Base-by-base conservation (phyloP, 2,888 invertebrate species). In the Elaeidobius kamerunicus region DNA sequence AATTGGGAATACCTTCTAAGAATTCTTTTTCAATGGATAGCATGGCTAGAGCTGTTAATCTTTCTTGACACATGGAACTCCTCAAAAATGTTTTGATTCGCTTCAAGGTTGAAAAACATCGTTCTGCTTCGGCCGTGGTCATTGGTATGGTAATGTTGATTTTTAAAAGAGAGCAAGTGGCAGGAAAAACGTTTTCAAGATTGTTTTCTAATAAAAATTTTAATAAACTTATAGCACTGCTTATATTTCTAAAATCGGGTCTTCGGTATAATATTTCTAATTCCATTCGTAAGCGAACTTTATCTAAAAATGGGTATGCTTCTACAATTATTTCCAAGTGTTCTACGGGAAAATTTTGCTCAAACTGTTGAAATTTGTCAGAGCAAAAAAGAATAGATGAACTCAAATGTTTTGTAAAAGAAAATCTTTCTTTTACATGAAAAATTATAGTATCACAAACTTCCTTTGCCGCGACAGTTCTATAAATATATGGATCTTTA, bases 301-400 rank as follows among this genome's bases (percentile, higher is more conserved):
- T 30, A 30, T 30, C 30, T 11, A 30, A 30, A 30, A 30, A 30
- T 30, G 30, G 30, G 12, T 30, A 30, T 30, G 30, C 30, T 11
- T 9, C 3, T 3, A 30, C 30, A 6, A 30, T 30, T 4, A 12
- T 11, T n/a, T 30, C 11, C 12, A 30, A 30, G 12, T 30, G 30
- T 11, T 30, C n/a, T 3, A 11, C 9, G 9, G 30, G 11, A 11
- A 30, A 30, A 30, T 11, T 30, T 11, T 30, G n/a, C 12, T 30
- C 30, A 11, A 30, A 30, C 12, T 30, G 30, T 30, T 9, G 11
- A 30, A 30, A 30, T 30, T 30, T 30, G 11, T 4, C 4, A n/a
- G 30, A 30, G 12, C 2, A 9, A 30, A 30, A 30, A 30, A 30
- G 30, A 3, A 30, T 30, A 30, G 30, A 3, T 9, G 30, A 9